These are phyloP conservation scores for Aricia artaxerxes DNA, from an alignment of 2,888 invertebrate genomes.

Conservation along the genomic window DNA sequence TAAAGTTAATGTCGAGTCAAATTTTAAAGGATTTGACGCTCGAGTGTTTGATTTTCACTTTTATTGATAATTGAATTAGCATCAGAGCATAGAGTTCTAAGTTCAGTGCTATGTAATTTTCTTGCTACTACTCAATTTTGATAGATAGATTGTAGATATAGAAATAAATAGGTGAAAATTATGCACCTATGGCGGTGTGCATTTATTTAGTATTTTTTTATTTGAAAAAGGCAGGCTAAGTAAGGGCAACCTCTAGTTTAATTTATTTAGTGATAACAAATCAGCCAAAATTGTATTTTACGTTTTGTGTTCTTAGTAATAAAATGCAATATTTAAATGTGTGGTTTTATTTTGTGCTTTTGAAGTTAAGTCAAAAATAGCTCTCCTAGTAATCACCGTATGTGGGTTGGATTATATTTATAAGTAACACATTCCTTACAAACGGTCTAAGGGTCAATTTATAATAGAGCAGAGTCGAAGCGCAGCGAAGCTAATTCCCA, in stretches of 20 bases:
- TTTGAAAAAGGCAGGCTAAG: background rate
- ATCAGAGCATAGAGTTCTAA: too few relatives aligned
- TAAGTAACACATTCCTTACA: too few relatives aligned
- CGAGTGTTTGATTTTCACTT: background rate
- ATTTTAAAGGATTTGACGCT: too few relatives aligned
- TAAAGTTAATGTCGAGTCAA: too few relatives aligned
- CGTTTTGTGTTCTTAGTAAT: slow-evolving; percentile 32
- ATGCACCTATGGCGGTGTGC: background rate
- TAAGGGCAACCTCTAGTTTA: slow-evolving; percentile 4
- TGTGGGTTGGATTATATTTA: too few relatives aligned
- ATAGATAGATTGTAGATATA: background rate
- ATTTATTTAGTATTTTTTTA: background rate
- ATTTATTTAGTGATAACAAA: slow-evolving; percentile 29
- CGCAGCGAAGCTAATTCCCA: too few relatives aligned
- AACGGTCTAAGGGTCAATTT: too few relatives aligned
- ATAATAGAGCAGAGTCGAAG: too few relatives aligned
- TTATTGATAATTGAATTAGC: background rate
- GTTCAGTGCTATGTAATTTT: background rate
- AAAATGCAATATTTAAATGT: slow-evolving; percentile 21
- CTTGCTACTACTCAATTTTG: too few relatives aligned
- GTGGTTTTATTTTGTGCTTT: background rate
- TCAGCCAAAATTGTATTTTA: slow-evolving; percentile 30
- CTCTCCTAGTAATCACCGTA: too few relatives aligned
- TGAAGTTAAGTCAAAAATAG: background rate
- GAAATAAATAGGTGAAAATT: background rate